These are phyloP conservation scores for Gallinago stenura DNA, from an alignment of 2,797 vertebrate species.

Conservation along the genomic window DNA sequence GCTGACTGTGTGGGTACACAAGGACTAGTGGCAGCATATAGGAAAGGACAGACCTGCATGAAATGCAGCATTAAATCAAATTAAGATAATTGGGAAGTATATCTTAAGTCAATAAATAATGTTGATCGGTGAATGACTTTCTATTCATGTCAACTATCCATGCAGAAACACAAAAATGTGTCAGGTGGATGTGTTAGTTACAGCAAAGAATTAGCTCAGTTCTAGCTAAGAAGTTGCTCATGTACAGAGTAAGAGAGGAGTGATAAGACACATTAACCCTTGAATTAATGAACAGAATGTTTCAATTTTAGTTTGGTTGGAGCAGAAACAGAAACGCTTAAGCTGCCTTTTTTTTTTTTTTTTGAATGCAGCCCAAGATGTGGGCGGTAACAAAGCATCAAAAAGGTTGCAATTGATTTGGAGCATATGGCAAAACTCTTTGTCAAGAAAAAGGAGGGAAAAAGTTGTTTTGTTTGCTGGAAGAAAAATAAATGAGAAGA, in stretches of 20 bases:
- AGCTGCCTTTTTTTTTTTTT: not conserved
- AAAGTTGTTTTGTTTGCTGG: constrained; percentile 54
- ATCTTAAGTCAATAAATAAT: not conserved
- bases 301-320: constrained; percentile 39
- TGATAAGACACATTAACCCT: constrained; percentile 31
- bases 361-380: constrained; percentile 48
- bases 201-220: not conserved
- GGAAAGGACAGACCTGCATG: not conserved
- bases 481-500: constrained; percentile 55
- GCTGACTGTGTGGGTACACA: not conserved
- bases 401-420: constrained; percentile 57
- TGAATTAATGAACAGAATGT: constrained; percentile 46
- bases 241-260: not conserved
- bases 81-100: not conserved
- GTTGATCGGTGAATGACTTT: not conserved
- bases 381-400: constrained; percentile 34
- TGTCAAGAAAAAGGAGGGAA: constrained; percentile 29
- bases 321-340: not conserved
- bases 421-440: constrained; percentile 67
- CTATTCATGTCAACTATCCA: not conserved
- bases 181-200: not conserved
- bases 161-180: constrained; percentile 6
- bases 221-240: not conserved
- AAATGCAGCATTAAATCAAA: not conserved
- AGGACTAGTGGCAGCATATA: not conserved